phyloP scores from a whole-genome alignment of 2,888 invertebrate species.

The Drosophila prolongata region DNA sequence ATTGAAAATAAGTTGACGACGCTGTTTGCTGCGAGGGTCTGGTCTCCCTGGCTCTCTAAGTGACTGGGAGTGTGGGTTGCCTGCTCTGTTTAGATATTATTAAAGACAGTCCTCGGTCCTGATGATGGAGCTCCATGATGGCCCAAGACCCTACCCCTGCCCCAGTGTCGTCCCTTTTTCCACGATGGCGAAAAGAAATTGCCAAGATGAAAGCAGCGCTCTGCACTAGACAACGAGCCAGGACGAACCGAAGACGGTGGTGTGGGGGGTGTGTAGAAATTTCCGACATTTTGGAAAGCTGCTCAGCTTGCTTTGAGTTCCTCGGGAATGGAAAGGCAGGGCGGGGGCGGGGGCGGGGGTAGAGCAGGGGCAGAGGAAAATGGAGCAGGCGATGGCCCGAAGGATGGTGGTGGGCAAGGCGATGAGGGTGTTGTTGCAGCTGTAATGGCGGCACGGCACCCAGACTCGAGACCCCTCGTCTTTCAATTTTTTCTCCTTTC shows the following conservation, averaged over 20 bases:
- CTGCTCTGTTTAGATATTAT: slow-evolving; percentile 71
- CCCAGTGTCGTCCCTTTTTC: slow-evolving; percentile 24
- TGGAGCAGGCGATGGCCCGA: background rate
- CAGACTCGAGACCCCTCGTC: slow-evolving; percentile 36
- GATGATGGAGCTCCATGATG: background rate
- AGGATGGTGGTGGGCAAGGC: too few relatives aligned
- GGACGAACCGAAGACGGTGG: background rate
- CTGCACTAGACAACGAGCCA: slow-evolving; percentile 53
- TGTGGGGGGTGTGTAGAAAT: slow-evolving; percentile 57
- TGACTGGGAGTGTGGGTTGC: slow-evolving; percentile 8
- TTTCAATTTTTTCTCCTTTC: slow-evolving; percentile 71
- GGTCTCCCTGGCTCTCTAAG: slow-evolving; percentile 1
- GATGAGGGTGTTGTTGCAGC: slow-evolving; percentile 12
- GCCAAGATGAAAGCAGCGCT: slow-evolving; percentile 73
- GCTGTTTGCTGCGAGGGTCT: slow-evolving; percentile 52
- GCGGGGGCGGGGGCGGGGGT: background rate
- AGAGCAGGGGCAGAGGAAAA: background rate
- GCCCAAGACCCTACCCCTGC: background rate
- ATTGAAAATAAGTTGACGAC: slow-evolving; percentile 78
- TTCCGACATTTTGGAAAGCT: slow-evolving; percentile 78
- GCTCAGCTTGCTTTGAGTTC: slow-evolving; percentile 74
- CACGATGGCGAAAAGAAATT: slow-evolving; percentile 67
- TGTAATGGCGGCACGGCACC: slow-evolving; percentile 23
- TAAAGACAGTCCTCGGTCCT: slow-evolving; percentile 70
- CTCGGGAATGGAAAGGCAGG: slow-evolving; percentile 15